Evolutionary conservation across 1,140 invertebrate species (phyloP).

Genomic region (Drosophila sp.): DNA sequence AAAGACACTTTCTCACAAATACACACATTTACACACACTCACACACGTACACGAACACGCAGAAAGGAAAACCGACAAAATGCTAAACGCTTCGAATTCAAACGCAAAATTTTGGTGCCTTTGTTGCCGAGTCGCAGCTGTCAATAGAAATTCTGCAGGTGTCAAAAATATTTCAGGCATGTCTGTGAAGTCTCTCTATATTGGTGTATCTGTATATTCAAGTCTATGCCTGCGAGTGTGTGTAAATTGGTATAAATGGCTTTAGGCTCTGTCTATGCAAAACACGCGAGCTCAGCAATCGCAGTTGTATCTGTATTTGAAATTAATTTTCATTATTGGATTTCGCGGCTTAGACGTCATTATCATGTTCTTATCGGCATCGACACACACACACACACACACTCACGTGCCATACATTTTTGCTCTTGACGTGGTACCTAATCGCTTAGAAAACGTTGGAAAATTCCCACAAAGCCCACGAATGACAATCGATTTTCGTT

Average conservation of each 20-base stretch:
- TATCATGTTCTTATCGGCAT: slow-evolving; percentile 74
- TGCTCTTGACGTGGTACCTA: slow-evolving; percentile 57
- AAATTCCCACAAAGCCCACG: slow-evolving; percentile 49
- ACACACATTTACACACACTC: neutral
- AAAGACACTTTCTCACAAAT: too few species aligned
- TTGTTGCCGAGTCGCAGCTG: slow-evolving; percentile 49
- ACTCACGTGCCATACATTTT: slow-evolving; percentile 25
- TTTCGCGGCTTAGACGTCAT: slow-evolving; percentile 78
- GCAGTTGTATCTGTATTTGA: slow-evolving; percentile 48
- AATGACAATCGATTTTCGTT: slow-evolving; percentile 66
- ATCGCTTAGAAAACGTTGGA: slow-evolving; percentile 63
- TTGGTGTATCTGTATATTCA: slow-evolving; percentile 5
- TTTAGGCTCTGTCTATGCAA: slow-evolving; percentile 25
- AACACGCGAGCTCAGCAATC: slow-evolving; percentile 50
- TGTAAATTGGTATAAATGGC: slow-evolving; percentile 48
- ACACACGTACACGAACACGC: slow-evolving; percentile 6
- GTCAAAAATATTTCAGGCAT: slow-evolving; percentile 80
- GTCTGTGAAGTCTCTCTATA: slow-evolving; percentile 39
- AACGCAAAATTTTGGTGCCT: slow-evolving; percentile 54
- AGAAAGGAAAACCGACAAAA: slow-evolving; percentile 30
- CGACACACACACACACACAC: slow-evolving; percentile 23
- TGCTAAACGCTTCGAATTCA: slow-evolving; percentile 64
- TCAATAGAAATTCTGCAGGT: slow-evolving; percentile 81
- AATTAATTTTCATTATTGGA: slow-evolving; percentile 83
- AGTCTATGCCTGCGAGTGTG: slow-evolving; percentile 15